A percentile compares a stretch with the other conserved stretches of the same genome.
Conservation (phyloP, 2,797 vertebrate species). For the Diplodus puntazzo region DNA sequence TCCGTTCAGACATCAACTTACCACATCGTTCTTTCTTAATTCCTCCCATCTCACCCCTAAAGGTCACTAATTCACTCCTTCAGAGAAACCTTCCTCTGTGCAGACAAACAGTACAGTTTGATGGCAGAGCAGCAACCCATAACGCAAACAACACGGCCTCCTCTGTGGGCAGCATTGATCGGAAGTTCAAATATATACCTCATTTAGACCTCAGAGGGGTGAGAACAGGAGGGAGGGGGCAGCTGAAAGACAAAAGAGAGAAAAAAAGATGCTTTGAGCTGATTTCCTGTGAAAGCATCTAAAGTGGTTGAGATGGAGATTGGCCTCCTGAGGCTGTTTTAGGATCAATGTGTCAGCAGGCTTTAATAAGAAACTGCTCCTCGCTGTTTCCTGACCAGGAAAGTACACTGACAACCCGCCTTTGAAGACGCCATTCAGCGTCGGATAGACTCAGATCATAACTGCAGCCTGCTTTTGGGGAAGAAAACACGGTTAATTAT, state of each 20-base stretch:
- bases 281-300: conserved; percentile 73
- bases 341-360: conserved; percentile 70
- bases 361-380: conserved; percentile 65
- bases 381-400: conserved; percentile 40
- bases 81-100: background rate
- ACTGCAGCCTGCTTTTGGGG: background rate
- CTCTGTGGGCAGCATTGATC: conserved; percentile 63
- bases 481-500: background rate
- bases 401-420: conserved; percentile 4
- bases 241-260: conserved; percentile 21
- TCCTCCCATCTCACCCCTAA: conserved; percentile 8
- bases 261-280: conserved; percentile 53
- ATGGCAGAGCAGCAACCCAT: conserved; percentile 26
- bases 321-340: conserved; percentile 70
- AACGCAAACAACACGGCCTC: conserved; percentile 41
- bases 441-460: too few relatives aligned
- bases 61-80: conserved; percentile 9
- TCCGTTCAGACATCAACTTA: background rate
- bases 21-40: conserved; percentile 7
- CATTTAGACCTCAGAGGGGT: conserved; percentile 55
- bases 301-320: conserved; percentile 67
- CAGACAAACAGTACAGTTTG: background rate
- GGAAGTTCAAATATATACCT: conserved; percentile 56
- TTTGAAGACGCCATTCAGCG: background rate
- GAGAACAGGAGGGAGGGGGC: conserved; percentile 14